Base-by-base conservation (phyloP, 2,888 invertebrate species). In the Mythimna impura region DNA sequence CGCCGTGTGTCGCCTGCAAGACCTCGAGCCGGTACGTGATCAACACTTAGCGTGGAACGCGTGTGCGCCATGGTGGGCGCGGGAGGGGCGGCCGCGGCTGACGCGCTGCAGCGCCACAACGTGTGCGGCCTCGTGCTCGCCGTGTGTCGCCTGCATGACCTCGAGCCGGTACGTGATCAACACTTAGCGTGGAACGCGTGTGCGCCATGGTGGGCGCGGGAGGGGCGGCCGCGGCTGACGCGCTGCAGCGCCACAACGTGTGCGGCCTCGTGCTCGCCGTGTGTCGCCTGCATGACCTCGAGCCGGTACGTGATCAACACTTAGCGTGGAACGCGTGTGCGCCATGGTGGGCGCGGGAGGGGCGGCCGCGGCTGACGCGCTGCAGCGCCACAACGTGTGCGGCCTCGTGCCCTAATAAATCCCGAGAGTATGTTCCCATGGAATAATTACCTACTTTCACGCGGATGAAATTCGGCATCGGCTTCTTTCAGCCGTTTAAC, bases 41-140 rank as follows among this genome's bases (percentile, higher is more conserved):
- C 60, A 20, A 55, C 25, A 25, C 25, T 25, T 25, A 25, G 25
- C 25, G 25, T 25, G 25, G 25, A 25, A 2, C 25, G 25, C 25
- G 25, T 25, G 25, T 25, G 25, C 84, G 92, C 98, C 30, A 88
- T 99, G 70, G 97, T 99, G 74, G 96, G 96, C 78, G 92, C 93
- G 54, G 94, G 96, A 72, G 92, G 95, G 17, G 85, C 90, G 63
- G 80, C 89, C 52, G 95, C 94, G 74, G 90, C 96, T 69, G 97
- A 97, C 93, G 96, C 97, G 47, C 96, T 99, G 64, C 97, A 95
- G 82, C 97, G 97, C 2, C 98, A 99, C 92, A 98, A 99, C 91
- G 98, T 99, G 73, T 98, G 97, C 92, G 99, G 99, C 0, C 97
- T 98, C 85, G 99, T 99, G 81, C 97, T 99, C 43, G 95, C 98